A percentile compares a stretch with the other conserved stretches of the same genome.
Evolutionary conservation across 2,888 invertebrate species (phyloP).

Genomic region (Alsophila aescularia): DNA sequence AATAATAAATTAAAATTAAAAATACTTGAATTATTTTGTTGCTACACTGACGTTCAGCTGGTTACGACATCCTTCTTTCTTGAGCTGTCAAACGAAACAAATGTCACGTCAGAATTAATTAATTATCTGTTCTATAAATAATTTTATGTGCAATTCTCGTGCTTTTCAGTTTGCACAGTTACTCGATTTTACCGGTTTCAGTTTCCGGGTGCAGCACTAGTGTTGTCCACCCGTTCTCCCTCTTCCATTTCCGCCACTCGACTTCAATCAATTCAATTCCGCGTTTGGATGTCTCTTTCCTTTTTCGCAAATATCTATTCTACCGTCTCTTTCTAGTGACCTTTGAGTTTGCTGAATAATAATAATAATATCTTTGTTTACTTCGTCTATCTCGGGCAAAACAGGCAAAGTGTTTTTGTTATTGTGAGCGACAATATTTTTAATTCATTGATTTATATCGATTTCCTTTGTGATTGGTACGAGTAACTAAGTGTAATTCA

Average conservation of each 20-base stretch:
- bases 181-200: conserved; percentile 18
- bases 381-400: conserved; percentile 57
- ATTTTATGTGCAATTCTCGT: background rate
- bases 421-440: conserved; percentile 62
- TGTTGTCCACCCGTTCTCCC: conserved; percentile 13
- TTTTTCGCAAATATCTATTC: conserved; percentile 21
- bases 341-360: conserved; percentile 79
- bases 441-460: conserved; percentile 29
- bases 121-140: too few species aligned
- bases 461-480: conserved; percentile 25
- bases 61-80: conserved; percentile 58
- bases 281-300: conserved; percentile 50
- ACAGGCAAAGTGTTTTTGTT: conserved; percentile 76
- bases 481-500: conserved; percentile 16
- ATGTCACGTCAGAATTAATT: too few species aligned
- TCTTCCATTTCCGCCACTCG: conserved; percentile 47
- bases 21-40: conserved; percentile 64
- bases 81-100: too few species aligned
- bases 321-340: conserved; percentile 66
- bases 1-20: conserved; percentile 62
- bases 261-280: background rate
- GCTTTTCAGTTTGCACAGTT: background rate
- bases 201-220: background rate
- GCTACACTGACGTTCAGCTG: conserved; percentile 72
- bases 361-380: conserved; percentile 82